Evolutionary conservation across 2,113 vertebrate genomes (phyloP).

Genomic region (Lepus americanus): DNA sequence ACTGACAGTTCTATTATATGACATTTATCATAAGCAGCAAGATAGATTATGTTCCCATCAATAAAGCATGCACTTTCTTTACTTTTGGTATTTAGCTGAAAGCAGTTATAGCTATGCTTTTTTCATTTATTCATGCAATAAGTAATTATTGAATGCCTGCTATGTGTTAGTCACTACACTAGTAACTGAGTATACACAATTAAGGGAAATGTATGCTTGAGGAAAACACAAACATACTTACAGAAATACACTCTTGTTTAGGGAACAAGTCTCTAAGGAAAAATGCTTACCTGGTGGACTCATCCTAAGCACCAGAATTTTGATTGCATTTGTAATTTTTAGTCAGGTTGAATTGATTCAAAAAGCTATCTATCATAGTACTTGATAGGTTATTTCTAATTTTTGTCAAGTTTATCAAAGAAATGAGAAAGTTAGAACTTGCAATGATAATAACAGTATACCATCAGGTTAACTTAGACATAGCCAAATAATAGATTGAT

Average conservation of each 20-base stretch:
- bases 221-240: not conserved
- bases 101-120: not conserved
- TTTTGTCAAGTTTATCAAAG: conserved; percentile 31
- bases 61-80: not conserved
- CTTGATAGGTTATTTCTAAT: conserved; percentile 21
- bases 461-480: not conserved
- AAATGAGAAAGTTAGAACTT: not conserved
- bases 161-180: not conserved
- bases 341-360: not conserved
- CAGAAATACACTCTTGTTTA: not conserved
- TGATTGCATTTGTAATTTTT: not conserved
- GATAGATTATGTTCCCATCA: not conserved
- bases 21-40: not conserved
- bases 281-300: not conserved
- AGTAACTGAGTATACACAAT: conserved; percentile 6
- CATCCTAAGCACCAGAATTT: not conserved
- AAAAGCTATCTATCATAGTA: not conserved
- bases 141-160: not conserved
- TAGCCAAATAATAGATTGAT: not conserved
- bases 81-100: not conserved
- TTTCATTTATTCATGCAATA: not conserved
- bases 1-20: conserved; percentile 3
- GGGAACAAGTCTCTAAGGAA: not conserved
- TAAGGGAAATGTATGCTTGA: not conserved
- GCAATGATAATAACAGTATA: not conserved